Percentiles rank a stretch among this genome's conserved stretches.
These are phyloP conservation scores for Jaculus jaculus DNA, from an alignment of 2,113 vertebrate species.

Conservation along the genomic window DNA sequence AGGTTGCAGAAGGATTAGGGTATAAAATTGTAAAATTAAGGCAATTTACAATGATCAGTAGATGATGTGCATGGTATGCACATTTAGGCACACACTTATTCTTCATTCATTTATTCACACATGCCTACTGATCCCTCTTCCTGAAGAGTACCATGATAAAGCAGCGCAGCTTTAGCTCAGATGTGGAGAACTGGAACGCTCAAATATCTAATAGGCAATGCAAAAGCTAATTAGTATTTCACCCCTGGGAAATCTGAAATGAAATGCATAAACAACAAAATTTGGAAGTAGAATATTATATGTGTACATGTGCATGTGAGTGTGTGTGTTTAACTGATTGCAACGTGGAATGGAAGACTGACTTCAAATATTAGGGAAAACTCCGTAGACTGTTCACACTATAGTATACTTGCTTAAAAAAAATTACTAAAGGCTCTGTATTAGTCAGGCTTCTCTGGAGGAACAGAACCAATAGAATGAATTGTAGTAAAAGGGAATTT, in stretches of 20 bases:
- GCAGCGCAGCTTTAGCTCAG: background rate
- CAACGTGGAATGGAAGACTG: background rate
- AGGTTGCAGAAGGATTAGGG: background rate
- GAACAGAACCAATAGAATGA: too few relatives aligned
- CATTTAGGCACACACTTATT: background rate
- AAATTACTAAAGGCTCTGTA: too few relatives aligned
- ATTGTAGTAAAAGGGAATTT: too few relatives aligned
- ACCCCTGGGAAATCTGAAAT: background rate
- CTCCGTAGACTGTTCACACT: background rate
- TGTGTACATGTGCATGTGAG: background rate
- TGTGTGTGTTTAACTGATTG: background rate
- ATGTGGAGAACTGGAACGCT: background rate
- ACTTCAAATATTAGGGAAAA: background rate
- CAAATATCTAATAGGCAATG: background rate
- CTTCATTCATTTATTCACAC: background rate
- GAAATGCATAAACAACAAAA: slow-evolving; percentile 29
- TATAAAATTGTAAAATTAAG: background rate
- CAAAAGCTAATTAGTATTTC: background rate
- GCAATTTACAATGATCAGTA: background rate
- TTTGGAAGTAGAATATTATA: background rate
- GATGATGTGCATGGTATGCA: background rate
- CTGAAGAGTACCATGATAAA: background rate
- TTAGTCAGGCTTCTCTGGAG: too few relatives aligned
- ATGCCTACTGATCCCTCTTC: background rate
- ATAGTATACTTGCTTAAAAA: background rate